A percentile compares a stretch with the other conserved stretches of the same genome.
Evolutionary conservation across 2,113 vertebrate species (phyloP).

Genomic region (Anarhynchus alexandrinus): DNA sequence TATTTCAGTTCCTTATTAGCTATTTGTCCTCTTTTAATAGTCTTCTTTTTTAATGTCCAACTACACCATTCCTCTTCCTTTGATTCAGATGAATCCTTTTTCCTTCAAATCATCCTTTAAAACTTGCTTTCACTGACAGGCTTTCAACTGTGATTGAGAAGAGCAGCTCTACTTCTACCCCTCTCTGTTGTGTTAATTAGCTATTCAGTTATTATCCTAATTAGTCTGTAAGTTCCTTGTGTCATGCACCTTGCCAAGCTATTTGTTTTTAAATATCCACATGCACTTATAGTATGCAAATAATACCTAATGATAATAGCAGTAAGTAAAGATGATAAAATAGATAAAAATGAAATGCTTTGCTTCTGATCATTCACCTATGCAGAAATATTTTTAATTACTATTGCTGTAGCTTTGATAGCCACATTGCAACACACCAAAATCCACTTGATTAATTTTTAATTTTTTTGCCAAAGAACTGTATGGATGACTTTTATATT

Average conservation of each 20-base stretch:
- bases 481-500: background rate
- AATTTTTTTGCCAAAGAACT: background rate
- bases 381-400: background rate
- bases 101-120: background rate
- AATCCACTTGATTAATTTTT: background rate
- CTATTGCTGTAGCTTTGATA: background rate
- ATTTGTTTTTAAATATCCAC: background rate
- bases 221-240: background rate
- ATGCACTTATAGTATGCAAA: background rate
- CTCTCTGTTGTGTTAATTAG: background rate
- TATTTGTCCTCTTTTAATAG: background rate
- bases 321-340: background rate
- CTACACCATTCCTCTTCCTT: background rate
- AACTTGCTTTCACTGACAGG: background rate
- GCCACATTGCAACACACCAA: background rate
- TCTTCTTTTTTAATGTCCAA: background rate
- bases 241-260: background rate
- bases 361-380: background rate
- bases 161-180: background rate
- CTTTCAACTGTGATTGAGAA: conserved; percentile 27
- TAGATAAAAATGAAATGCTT: background rate
- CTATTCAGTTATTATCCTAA: background rate
- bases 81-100: background rate
- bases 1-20: background rate
- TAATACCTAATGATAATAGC: background rate